These are phyloP conservation scores for Zele albiditarsus DNA, from an alignment of 2,888 invertebrate species.

Conservation along the genomic window DNA sequence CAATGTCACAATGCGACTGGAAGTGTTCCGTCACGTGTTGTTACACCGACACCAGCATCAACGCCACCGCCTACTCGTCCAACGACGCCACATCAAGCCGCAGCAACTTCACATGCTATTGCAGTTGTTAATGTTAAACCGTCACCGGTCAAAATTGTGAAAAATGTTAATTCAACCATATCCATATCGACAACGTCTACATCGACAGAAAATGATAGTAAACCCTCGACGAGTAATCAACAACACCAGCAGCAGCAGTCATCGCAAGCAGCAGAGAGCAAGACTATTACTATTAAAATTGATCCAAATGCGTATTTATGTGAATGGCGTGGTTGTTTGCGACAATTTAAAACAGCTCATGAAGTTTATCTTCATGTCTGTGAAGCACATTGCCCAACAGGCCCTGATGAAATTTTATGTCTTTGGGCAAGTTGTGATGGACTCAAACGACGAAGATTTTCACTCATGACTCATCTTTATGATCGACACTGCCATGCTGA, in stretches of 20 bases:
- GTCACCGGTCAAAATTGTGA: slow-evolving; percentile 57
- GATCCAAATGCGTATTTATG: slow-evolving; percentile 77
- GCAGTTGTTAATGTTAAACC: slow-evolving; percentile 17
- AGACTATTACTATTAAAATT: slow-evolving; percentile 70
- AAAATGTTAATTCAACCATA: slow-evolving; percentile 63
- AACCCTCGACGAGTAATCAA: slow-evolving; percentile 58
- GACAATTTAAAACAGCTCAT: slow-evolving; percentile 82
- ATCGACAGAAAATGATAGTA: slow-evolving; percentile 62
- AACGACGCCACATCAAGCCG: slow-evolving; percentile 73
- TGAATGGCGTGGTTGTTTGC: slow-evolving; percentile 94
- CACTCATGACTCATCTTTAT: slow-evolving; percentile 95
- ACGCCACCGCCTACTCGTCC: slow-evolving; percentile 72
- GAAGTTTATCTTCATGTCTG: slow-evolving; percentile 93
- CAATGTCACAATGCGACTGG: slow-evolving; percentile 60
- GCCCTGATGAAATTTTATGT: slow-evolving; percentile 86
- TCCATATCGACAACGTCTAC: slow-evolving; percentile 61
- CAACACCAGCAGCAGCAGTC: slow-evolving; percentile 2
- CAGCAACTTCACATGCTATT: slow-evolving; percentile 69
- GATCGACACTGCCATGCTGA: slow-evolving; percentile 94
- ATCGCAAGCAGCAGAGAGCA: slow-evolving; percentile 54
- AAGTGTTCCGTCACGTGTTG: slow-evolving; percentile 67
- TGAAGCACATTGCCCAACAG: slow-evolving; percentile 85
- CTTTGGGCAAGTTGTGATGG: slow-evolving; percentile 94
- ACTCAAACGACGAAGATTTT: slow-evolving; percentile 91
- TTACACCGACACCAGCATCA: slow-evolving; percentile 68